These are phyloP conservation scores for Herminia tarsipennalis DNA, from an alignment of 2,888 invertebrate genomes.

Conservation along the genomic window DNA sequence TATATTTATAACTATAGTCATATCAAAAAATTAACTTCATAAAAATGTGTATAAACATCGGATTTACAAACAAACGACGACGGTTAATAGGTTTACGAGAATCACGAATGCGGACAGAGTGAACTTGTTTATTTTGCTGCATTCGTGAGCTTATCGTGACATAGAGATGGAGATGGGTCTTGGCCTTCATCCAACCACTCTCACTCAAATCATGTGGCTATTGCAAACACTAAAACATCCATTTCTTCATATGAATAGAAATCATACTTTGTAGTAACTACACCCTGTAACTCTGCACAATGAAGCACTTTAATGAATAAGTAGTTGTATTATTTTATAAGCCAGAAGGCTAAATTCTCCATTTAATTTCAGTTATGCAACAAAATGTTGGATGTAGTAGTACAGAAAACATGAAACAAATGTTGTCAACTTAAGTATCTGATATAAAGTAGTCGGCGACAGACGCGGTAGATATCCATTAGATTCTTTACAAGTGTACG, in stretches of 20 bases:
- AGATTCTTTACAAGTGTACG: conserved; percentile 49
- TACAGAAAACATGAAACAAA: conserved; percentile 12
- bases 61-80: too few species aligned
- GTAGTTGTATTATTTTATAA: too few species aligned
- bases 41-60: conserved; percentile 8
- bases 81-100: conserved; percentile 61
- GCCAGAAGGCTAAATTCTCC: too few species aligned
- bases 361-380: too few species aligned
- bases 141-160: conserved; percentile 63
- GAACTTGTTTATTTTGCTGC: conserved; percentile 67
- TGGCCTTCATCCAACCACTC: conserved; percentile 76
- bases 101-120: conserved; percentile 49
- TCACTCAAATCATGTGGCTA: conserved; percentile 67
- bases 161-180: conserved; percentile 58
- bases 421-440: conserved; percentile 26
- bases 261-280: conserved; percentile 23
- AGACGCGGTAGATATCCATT: conserved; percentile 52
- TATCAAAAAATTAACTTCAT: conserved; percentile 25
- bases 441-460: conserved; percentile 28
- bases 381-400: too few species aligned
- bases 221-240: conserved; percentile 56
- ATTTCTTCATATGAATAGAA: conserved; percentile 23
- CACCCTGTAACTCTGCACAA: too few species aligned
- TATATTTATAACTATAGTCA: conserved; percentile 17
- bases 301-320: too few species aligned